A percentile compares a stretch with the other conserved stretches of the same genome.
phyloP scores from a whole-genome alignment of 2,797 vertebrate species.

The Helostoma temminkii region DNA sequence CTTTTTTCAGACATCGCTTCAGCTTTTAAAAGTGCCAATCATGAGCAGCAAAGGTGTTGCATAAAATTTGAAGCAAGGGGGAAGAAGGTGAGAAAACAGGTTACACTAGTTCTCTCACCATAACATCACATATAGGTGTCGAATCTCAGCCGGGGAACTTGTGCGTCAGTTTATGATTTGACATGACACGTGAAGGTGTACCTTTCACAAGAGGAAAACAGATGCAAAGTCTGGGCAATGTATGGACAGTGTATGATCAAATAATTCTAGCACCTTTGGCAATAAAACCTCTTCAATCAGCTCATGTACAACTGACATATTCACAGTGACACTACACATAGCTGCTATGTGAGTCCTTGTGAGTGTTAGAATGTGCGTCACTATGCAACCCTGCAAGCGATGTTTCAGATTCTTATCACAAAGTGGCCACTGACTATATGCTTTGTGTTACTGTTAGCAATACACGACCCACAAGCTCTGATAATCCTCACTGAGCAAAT shows the following conservation, averaged over 20 bases:
- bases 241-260: background rate
- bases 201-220: background rate
- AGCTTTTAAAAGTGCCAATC: slow-evolving; percentile 22
- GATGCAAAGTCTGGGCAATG: background rate
- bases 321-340: background rate
- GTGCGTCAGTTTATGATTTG: slow-evolving; percentile 20
- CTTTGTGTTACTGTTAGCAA: slow-evolving; percentile 13
- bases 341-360: slow-evolving; percentile 5
- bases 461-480: background rate
- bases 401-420: slow-evolving; percentile 56
- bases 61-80: slow-evolving; percentile 26
- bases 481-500: slow-evolving; percentile 9
- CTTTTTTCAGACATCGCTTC: background rate
- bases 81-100: slow-evolving; percentile 67
- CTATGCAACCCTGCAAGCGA: slow-evolving; percentile 32
- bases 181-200: slow-evolving; percentile 6
- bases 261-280: background rate
- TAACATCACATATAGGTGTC: slow-evolving; percentile 54
- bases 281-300: background rate
- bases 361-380: slow-evolving; percentile 39
- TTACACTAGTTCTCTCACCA: slow-evolving; percentile 54
- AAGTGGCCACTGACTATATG: background rate
- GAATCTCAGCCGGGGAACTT: slow-evolving; percentile 25
- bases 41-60: slow-evolving; percentile 20
- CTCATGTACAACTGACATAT: background rate